A percentile compares a stretch with the other conserved stretches of the same genome.
These are phyloP conservation scores for Cryptoprocta ferox DNA, from an alignment of 2,797 vertebrate species.

Conservation along the genomic window DNA sequence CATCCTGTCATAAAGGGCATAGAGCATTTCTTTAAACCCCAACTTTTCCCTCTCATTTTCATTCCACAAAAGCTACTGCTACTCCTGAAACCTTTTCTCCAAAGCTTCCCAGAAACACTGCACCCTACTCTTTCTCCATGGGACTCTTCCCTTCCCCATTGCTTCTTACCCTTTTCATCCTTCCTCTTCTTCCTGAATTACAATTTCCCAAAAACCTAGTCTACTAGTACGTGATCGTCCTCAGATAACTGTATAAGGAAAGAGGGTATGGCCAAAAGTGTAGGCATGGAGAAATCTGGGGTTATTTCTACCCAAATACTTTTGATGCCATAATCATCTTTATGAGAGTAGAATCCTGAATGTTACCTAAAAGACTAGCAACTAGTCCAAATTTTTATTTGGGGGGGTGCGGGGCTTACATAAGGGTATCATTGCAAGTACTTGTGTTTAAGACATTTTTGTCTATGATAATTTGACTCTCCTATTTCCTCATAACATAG, in stretches of 20 bases:
- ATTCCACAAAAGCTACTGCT: not conserved
- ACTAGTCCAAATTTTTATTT: not conserved
- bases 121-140: not conserved
- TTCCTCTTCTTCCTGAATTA: not conserved
- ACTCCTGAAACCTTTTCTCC: not conserved
- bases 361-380: not conserved
- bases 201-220: not conserved
- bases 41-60: not conserved
- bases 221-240: not conserved
- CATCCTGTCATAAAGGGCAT: not conserved
- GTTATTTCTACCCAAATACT: not conserved
- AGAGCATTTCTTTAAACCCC: not conserved
- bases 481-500: not conserved
- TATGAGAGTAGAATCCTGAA: not conserved
- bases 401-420: not conserved
- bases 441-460: not conserved
- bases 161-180: not conserved
- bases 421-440: not conserved
- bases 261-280: not conserved
- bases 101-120: not conserved
- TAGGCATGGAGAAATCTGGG: not conserved
- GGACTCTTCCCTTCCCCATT: not conserved
- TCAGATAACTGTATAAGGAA: not conserved
- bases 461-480: not conserved
- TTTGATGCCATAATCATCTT: not conserved